Evolutionary conservation across 2,113 vertebrate genomes (phyloP), one percentile per base, ranked within the genome.

Genomic region (Pseudorectes ferrugineus): DNA sequence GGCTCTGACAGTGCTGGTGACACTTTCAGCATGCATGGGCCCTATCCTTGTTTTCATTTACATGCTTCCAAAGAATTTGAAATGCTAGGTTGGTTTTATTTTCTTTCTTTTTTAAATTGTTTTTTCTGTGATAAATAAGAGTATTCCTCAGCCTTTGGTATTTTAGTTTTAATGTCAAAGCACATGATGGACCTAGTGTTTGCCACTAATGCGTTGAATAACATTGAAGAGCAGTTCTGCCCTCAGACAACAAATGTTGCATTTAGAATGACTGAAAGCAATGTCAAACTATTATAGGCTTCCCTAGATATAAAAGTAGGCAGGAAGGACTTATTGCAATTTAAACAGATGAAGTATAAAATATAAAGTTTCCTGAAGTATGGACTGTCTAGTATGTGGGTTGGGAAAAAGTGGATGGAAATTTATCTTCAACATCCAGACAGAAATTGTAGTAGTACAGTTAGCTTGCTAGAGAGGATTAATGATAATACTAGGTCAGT

Each of bases 91-190:
- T 26, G 10, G 1, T 24, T 70, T 62, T 71, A 1, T 12, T 62
- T 62, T n/a, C 6, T 55, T 49, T 33, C 8, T 16, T 51, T 23
- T 38, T 6, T 21, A 45, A 49, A 8, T 5, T 33, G 18, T 40
- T 6, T 55, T 54, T 33, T 42, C 13, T 73, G 2, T 66, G 58
- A 11, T 70, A 68, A 61, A 16, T 49, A 72, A 38, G 31, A 68
- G 16, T 35, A 90, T 54, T 58, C 33, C 18, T 85, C 21, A 22
- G 35, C 35, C 54, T 85, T 77, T 76, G 43, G 10, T 88, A 66
- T 88, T 95, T 94, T 48, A 85, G 14, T 45, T 91, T 92, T 86
- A 86, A 71, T 43, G 68, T 92, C 68, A 91, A 73, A 74, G 80
- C 61, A 58, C 18, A 20, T 51, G 72, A 49, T 14, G 35, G 35